Evolutionary conservation across 1,140 invertebrate species (phyloP).

Genomic region (Drosophila dunni): DNA sequence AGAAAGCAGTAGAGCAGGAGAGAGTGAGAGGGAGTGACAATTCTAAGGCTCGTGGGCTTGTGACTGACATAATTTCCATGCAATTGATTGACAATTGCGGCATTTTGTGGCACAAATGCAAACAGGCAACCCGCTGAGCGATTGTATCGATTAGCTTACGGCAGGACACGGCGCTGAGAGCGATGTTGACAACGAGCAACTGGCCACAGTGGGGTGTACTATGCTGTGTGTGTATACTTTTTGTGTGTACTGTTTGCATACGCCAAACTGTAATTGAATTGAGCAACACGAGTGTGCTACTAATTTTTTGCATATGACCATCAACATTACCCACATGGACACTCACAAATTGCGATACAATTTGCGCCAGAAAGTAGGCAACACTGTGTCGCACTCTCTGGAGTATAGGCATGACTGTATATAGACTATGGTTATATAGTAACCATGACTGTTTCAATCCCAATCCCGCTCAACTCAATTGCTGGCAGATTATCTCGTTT

Average conservation of each 20-base stretch:
- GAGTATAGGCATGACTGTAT: constrained; percentile 5
- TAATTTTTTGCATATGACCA: constrained; percentile 37
- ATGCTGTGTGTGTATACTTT: not conserved
- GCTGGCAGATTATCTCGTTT: constrained; percentile 63
- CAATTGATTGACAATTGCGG: constrained; percentile 82
- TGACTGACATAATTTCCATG: constrained; percentile 76
- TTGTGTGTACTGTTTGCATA: constrained; percentile 4
- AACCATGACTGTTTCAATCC: constrained; percentile 4
- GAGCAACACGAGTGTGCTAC: constrained; percentile 9
- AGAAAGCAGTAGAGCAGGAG: not conserved
- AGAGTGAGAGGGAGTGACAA: not conserved
- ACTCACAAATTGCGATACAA: constrained; percentile 55
- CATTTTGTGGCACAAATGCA: constrained; percentile 79
- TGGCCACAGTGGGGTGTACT: constrained; percentile 10
- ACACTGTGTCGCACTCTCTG: constrained; percentile 5
- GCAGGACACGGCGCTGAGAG: constrained; percentile 59
- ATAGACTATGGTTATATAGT: not conserved
- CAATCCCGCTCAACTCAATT: constrained; percentile 39
- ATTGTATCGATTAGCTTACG: constrained; percentile 74
- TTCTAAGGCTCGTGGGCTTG: constrained; percentile 4
- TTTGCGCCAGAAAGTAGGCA: constrained; percentile 58
- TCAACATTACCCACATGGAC: constrained; percentile 25
- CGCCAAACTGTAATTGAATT: constrained; percentile 61
- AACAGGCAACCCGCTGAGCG: constrained; percentile 59
- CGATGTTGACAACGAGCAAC: constrained; percentile 24